Evolutionary conservation across 2,888 invertebrate genomes (phyloP), one percentile per base, ranked within the genome.

Genomic region (Apamea anceps): DNA sequence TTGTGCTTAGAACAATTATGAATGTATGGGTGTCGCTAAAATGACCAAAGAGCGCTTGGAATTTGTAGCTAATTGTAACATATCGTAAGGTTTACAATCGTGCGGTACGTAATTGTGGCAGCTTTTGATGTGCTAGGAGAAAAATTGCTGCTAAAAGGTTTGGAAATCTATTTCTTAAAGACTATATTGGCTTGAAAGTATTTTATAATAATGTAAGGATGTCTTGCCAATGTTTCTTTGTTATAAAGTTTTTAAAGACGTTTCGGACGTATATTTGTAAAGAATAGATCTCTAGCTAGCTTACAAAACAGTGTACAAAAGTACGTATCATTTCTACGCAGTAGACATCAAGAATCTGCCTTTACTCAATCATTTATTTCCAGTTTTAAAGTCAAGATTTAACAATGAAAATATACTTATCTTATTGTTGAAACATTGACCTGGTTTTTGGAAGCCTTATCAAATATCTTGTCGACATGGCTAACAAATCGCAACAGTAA

Each of bases 1-100:
- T 91, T 91, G 91, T 91, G 92, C 86, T 89, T 91, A 91, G 84
- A 63, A 88, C 79, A 86, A 87, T 87, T 86, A 75, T 87, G 75
- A 80, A 76, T 84, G 84, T 83, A 77, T 84, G 87, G 80, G 79
- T 89, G 89, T 92, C 87, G 91, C 87, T 90, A 89, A 90, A 85
- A 86, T 92, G 92, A 95, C 96, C 95, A 96, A 96, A 96, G 95
- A 95, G 92, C 89, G 93, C 94, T 93, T 93, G 91, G 87, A 93
- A 89, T 90, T 79, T 88, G 81, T 91, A 92, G 89, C 89, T 92
- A 90, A 89, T 91, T 92, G 89, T 92, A 89, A 93, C 92, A 94
- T 94, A 94, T 93, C 93, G 88, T 92, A 91, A 89, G 89, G 81
- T 86, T 75, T 81, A 85, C 57, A 86, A 86, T 89, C 78, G 75